phyloP scores from a whole-genome alignment of 2,888 invertebrate species.

The Agonum fuliginosum region DNA sequence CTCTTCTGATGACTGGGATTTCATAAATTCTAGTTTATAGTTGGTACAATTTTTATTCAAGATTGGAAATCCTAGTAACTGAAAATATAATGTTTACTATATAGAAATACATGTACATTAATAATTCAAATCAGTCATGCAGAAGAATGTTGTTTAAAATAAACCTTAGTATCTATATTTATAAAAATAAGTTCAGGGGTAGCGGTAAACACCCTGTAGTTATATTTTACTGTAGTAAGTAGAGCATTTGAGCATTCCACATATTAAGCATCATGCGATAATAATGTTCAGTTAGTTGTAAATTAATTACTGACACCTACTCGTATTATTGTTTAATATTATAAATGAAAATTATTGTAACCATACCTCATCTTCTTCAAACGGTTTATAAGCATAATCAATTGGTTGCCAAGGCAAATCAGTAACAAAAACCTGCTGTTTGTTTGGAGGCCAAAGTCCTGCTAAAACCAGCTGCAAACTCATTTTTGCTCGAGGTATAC shows the following conservation, averaged over 20 bases:
- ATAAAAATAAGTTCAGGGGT: too few relatives aligned
- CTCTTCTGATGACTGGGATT: neutral
- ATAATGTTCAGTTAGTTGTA: too few relatives aligned
- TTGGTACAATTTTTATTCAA: neutral
- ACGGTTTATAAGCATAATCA: conserved; percentile 58
- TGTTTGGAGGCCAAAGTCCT: conserved; percentile 78
- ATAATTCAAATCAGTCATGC: too few relatives aligned
- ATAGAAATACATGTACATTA: too few relatives aligned
- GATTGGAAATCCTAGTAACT: conserved; percentile 45
- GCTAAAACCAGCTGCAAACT: conserved; percentile 80
- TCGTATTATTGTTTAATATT: too few relatives aligned
- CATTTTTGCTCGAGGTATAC: conserved; percentile 82
- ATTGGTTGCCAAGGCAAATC: conserved; percentile 63
- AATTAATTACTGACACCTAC: too few relatives aligned
- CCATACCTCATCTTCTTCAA: conserved; percentile 26
- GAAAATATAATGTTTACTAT: neutral
- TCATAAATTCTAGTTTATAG: conserved; percentile 19
- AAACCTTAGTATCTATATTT: too few relatives aligned
- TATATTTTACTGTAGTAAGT: too few relatives aligned
- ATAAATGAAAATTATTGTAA: neutral
- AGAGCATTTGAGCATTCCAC: too few relatives aligned
- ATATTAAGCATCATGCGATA: too few relatives aligned
- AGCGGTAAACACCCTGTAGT: too few relatives aligned
- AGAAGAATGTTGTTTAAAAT: too few relatives aligned
- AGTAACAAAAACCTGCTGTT: conserved; percentile 53